Evolutionary conservation across 2,888 invertebrate species (phyloP), one percentile per base, ranked within the genome.

Genomic region (Megamerina dolium): DNA sequence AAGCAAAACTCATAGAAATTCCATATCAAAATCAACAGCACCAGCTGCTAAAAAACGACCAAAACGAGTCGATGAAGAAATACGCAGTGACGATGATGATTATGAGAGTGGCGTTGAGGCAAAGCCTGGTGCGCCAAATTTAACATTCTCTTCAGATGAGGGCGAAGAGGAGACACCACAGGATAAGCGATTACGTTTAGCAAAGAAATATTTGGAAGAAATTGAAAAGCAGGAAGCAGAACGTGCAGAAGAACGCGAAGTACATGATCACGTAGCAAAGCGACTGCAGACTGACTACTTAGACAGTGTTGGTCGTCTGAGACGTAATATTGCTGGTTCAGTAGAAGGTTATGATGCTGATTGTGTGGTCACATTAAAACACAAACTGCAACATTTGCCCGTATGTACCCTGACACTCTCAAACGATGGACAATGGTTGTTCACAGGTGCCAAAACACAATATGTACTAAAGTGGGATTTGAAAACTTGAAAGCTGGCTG

Each of bases 381-480:
- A 83, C 53, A 85, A 83, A 67, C 84, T 89, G 54, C 92, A 94
- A 58, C 80, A 81, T 55, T 73, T 83, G 41, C 75, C 88, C 1
- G 72, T 93, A 9, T 94, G 94, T 2, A 86, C 90, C 64, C 64
- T 92, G 12, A 87, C 85, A 54, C 67, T 94, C 4, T 83, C 86
- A 20, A 74, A 75, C 44, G 86, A 93, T 70, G 80, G 82, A 35
- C 75, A 78, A 56, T 79, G 74, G 57, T 74, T 87, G 1, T 94
- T 81, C 69, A 82, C 86, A 19, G 93, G 88, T 1, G 89, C 90
- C 43, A 95, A 95, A 75, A 90, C 93, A 68, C 85, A 89, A 35
- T 77, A 79, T 36, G 77, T 96, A 41, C 81, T 93, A 13, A 94
- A 94, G 75, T 96, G 92, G 87, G 78, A 78, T 19, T 62, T 86